Evolutionary conservation across 2,797 vertebrate species (phyloP).

Genomic region (Podarcis lilfordi): DNA sequence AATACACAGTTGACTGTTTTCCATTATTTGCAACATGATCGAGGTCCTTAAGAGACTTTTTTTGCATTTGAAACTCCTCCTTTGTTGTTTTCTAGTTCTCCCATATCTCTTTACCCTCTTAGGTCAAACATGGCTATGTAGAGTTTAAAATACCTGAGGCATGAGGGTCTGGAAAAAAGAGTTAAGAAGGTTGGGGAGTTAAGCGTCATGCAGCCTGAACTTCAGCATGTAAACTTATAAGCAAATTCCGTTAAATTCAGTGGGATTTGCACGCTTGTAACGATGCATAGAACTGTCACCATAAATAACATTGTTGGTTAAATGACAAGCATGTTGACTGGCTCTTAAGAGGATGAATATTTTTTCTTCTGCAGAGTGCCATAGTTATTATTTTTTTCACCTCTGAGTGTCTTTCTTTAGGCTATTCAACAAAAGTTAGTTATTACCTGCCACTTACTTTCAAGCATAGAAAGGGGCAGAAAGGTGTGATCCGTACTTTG

Average conservation of each 20-base stretch:
- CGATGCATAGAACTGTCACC: background rate
- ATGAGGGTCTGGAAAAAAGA: conserved; percentile 3
- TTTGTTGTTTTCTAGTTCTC: background rate
- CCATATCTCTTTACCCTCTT: background rate
- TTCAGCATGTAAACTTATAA: background rate
- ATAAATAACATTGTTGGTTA: background rate
- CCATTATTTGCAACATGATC: background rate
- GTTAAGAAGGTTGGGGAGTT: background rate
- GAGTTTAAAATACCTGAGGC: background rate
- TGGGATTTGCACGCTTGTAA: background rate
- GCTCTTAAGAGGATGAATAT: background rate
- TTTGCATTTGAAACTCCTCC: background rate
- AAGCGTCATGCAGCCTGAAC: background rate
- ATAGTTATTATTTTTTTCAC: background rate
- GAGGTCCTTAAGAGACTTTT: background rate
- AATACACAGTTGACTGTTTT: background rate
- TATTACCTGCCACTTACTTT: background rate
- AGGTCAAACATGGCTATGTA: background rate
- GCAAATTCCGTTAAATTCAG: background rate
- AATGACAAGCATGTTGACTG: background rate
- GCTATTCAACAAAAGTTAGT: background rate
- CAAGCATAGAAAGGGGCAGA: background rate
- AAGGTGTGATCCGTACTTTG: conserved; percentile 26
- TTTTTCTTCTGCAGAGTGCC: background rate
- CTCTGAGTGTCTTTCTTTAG: background rate